These are phyloP conservation scores for Apus apus DNA, from an alignment of 2,113 vertebrate genomes.

Conservation along the genomic window DNA sequence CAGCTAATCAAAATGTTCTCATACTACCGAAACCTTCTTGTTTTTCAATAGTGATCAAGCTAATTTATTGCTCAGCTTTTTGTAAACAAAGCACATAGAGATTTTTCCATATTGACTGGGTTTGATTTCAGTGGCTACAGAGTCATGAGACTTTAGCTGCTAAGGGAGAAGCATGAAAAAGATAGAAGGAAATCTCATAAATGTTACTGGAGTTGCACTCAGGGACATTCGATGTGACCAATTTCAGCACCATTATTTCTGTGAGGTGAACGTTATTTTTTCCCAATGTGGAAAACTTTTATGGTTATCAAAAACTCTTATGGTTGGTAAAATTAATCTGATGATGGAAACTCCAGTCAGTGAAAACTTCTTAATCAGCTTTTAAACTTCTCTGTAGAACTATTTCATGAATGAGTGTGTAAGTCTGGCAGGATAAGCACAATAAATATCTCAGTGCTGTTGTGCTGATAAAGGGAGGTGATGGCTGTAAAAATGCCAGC, in stretches of 20 bases:
- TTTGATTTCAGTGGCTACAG: background rate
- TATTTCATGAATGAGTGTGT: background rate
- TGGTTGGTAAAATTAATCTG: background rate
- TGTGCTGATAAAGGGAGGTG: background rate
- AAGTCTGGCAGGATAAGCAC: background rate
- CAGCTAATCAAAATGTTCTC: background rate
- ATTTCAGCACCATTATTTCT: background rate
- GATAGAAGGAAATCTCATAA: background rate
- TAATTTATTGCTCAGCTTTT: background rate
- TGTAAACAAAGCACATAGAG: background rate
- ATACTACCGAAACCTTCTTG: background rate
- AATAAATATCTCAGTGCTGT: background rate
- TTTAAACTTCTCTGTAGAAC: background rate
- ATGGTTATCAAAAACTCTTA: background rate
- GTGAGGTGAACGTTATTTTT: background rate
- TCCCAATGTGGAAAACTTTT: background rate
- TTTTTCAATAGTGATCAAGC: background rate
- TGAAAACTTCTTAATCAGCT: background rate
- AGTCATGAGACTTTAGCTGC: background rate
- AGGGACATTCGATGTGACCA: background rate
- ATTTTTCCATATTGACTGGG: background rate
- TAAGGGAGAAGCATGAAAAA: background rate
- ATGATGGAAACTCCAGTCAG: background rate
- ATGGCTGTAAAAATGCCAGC: background rate
- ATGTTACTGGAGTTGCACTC: background rate